Conservation (phyloP, 1,140 invertebrate species). For the Drosophila tani region DNA sequence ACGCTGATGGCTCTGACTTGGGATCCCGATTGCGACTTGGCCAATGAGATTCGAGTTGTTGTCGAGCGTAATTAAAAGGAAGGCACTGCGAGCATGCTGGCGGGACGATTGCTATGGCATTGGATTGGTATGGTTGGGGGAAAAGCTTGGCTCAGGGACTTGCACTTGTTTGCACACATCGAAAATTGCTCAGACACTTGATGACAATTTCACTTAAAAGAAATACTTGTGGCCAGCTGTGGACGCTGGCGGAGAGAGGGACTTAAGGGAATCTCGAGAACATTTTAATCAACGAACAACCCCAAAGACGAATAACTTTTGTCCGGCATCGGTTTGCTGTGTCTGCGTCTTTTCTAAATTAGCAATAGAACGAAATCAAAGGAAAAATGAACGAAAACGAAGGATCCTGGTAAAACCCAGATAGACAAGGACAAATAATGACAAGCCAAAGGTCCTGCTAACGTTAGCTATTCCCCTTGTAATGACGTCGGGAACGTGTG, state of each 20-base stretch:
- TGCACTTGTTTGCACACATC: conserved; percentile 80
- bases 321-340: conserved; percentile 62
- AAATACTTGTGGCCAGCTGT: conserved; percentile 59
- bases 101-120: neutral
- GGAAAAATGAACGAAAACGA: conserved; percentile 12
- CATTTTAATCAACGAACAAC: conserved; percentile 76
- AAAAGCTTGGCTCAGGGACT: neutral
- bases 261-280: conserved; percentile 21
- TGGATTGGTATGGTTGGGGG: neutral
- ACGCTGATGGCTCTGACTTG: conserved; percentile 64
- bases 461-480: conserved; percentile 60
- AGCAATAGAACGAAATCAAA: conserved; percentile 58
- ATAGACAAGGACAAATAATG: conserved; percentile 74
- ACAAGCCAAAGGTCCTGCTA: conserved; percentile 71
- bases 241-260: conserved; percentile 2
- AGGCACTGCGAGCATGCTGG: conserved; percentile 53
- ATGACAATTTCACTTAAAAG: conserved; percentile 82
- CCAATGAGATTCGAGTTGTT: conserved; percentile 62
- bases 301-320: conserved; percentile 73
- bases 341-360: conserved; percentile 75
- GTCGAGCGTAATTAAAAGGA: conserved; percentile 79
- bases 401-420: conserved; percentile 38
- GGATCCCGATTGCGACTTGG: conserved; percentile 22
- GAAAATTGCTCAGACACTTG: conserved; percentile 79
- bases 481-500: conserved; percentile 56